phyloP scores from a whole-genome alignment of 2,797 vertebrate genomes.

The Eleutherodactylus coqui region DNA sequence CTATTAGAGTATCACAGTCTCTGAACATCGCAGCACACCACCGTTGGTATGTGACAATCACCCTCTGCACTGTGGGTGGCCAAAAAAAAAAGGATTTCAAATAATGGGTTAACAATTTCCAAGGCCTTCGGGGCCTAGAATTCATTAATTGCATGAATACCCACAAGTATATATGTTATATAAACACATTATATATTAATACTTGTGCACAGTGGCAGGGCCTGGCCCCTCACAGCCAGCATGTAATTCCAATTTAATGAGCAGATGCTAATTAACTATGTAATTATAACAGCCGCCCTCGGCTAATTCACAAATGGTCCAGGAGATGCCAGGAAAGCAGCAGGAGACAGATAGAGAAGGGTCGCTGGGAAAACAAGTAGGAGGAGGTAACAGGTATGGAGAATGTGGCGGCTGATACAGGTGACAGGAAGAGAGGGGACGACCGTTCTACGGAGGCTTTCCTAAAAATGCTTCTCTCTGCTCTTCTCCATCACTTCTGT shows the following conservation, averaged over 20 bases:
- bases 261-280: slow-evolving; percentile 52
- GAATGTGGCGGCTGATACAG: slow-evolving; percentile 65
- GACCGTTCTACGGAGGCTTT: slow-evolving; percentile 6
- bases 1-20: not conserved
- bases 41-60: not conserved
- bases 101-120: slow-evolving; percentile 32
- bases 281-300: slow-evolving; percentile 58
- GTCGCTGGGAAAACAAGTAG: slow-evolving; percentile 37
- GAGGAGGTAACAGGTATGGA: slow-evolving; percentile 62
- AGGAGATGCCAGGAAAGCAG: slow-evolving; percentile 66
- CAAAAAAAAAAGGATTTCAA: not conserved
- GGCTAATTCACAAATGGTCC: slow-evolving; percentile 58
- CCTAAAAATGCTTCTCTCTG: not conserved
- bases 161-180: slow-evolving; percentile 54
- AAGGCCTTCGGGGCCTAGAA: not conserved
- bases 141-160: slow-evolving; percentile 56
- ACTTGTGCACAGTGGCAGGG: not conserved
- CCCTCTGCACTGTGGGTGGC: not conserved
- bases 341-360: slow-evolving; percentile 62
- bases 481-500: not conserved
- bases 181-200: slow-evolving; percentile 53
- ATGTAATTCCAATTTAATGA: slow-evolving; percentile 53
- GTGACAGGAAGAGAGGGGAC: slow-evolving; percentile 67
- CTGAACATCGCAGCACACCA: not conserved
- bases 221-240: slow-evolving; percentile 27